These are phyloP conservation scores for Pyxicephalus adspersus DNA, from an alignment of 2,113 vertebrate species.

Conservation along the genomic window DNA sequence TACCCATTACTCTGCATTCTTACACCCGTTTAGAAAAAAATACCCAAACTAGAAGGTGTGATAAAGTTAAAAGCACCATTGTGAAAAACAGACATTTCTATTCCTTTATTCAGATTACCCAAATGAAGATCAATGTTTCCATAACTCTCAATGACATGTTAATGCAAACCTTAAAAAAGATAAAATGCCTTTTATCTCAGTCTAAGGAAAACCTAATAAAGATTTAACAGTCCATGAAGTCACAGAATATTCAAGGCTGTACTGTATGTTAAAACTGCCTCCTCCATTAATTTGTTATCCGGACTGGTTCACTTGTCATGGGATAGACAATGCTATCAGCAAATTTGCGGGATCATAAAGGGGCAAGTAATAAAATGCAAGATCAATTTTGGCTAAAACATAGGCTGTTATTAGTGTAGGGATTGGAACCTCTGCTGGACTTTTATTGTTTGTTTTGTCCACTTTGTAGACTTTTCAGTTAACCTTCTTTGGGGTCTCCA, in stretches of 20 bases:
- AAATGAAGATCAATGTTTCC: constrained; percentile 71
- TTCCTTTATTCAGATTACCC: constrained; percentile 64
- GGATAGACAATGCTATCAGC: constrained; percentile 46
- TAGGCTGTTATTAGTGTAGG: too few species aligned
- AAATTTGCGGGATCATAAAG: constrained; percentile 48
- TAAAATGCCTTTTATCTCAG: constrained; percentile 72
- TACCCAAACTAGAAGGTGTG: constrained; percentile 47
- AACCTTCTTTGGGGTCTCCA: too few species aligned
- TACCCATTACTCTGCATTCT: constrained; percentile 42
- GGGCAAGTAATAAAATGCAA: too few species aligned
- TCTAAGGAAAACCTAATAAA: constrained; percentile 78
- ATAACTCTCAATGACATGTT: constrained; percentile 71
- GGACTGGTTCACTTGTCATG: constrained; percentile 62
- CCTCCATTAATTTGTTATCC: constrained; percentile 70
- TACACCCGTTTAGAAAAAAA: constrained; percentile 45
- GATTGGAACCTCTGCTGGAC: too few species aligned
- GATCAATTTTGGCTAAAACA: too few species aligned
- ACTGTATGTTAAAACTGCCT: constrained; percentile 67
- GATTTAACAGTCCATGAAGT: constrained; percentile 75
- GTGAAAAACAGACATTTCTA: constrained; percentile 62
- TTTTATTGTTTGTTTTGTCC: too few species aligned
- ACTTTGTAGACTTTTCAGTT: too few species aligned
- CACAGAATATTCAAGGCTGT: constrained; percentile 70
- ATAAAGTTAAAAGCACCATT: constrained; percentile 60
- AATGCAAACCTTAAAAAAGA: constrained; percentile 73